Evolutionary conservation across 2,888 invertebrate species (phyloP).

Genomic region (Colletes collaris): DNA sequence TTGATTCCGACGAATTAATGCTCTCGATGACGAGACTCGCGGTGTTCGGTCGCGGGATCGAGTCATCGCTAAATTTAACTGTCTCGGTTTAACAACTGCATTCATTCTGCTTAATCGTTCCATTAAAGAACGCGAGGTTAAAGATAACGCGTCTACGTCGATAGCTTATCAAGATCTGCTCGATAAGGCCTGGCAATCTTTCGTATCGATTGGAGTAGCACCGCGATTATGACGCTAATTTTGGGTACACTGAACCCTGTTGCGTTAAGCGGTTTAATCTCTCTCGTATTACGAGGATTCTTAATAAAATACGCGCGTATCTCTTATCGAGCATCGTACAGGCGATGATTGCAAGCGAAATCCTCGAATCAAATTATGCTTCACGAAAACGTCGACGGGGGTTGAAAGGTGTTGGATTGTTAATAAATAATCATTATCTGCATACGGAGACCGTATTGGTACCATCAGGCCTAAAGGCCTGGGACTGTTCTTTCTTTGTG

Average conservation of each 20-base stretch:
- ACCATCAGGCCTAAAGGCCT: too few species aligned
- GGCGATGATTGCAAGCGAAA: not conserved
- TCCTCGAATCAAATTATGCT: too few species aligned
- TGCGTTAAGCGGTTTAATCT: not conserved
- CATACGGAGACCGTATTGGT: too few species aligned
- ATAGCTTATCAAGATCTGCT: constrained; percentile 20
- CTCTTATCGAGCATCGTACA: not conserved
- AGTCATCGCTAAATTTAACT: not conserved
- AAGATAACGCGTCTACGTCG: not conserved
- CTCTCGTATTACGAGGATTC: not conserved
- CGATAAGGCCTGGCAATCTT: constrained; percentile 11
- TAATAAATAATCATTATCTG: too few species aligned
- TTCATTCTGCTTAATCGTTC: not conserved
- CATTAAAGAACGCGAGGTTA: not conserved
- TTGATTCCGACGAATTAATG: too few species aligned
- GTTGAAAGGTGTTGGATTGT: too few species aligned
- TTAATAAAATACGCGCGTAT: not conserved
- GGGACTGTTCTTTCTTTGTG: too few species aligned
- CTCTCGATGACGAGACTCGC: too few species aligned
- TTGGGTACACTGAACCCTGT: constrained; percentile 32
- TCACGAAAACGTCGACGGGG: too few species aligned
- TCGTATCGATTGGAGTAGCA: not conserved
- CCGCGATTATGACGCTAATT: constrained; percentile 13
- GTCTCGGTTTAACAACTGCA: not conserved
- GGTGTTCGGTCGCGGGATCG: too few species aligned